Evolutionary conservation across 2,797 vertebrate genomes (phyloP).

Genomic region (Acipenser oxyrinchus): DNA sequence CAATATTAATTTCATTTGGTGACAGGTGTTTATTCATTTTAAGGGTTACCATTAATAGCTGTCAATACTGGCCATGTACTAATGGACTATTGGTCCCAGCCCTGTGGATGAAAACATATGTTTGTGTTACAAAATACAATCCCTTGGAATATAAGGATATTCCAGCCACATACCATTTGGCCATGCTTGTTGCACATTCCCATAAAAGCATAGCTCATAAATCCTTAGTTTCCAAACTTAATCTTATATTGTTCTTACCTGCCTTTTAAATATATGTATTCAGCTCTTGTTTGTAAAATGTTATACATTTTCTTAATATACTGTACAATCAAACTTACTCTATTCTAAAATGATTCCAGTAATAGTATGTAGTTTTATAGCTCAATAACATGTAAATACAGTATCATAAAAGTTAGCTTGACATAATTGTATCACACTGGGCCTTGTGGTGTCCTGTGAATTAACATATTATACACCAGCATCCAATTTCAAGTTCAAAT

Average conservation of each 20-base stretch:
- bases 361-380: constrained; percentile 53
- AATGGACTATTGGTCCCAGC: constrained; percentile 47
- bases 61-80: constrained; percentile 58
- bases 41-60: constrained; percentile 40
- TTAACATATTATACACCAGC: background rate
- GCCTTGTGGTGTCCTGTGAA: constrained; percentile 31
- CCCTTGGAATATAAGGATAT: constrained; percentile 43
- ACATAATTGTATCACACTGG: constrained; percentile 57
- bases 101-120: constrained; percentile 46
- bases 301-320: constrained; percentile 34
- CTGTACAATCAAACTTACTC: constrained; percentile 61
- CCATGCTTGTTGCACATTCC: constrained; percentile 54
- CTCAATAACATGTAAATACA: constrained; percentile 47
- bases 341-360: constrained; percentile 53
- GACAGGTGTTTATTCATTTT: constrained; percentile 50
- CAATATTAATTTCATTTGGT: constrained; percentile 55
- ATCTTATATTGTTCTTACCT: constrained; percentile 52
- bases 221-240: constrained; percentile 41
- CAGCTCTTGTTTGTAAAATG: constrained; percentile 30
- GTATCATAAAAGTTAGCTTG: constrained; percentile 50
- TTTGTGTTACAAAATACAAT: constrained; percentile 34
- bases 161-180: constrained; percentile 48
- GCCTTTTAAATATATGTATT: constrained; percentile 41
- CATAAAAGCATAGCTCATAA: constrained; percentile 48
- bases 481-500: constrained; percentile 54